A percentile compares a stretch with the other conserved stretches of the same genome.
phyloP scores from a whole-genome alignment of 2,888 invertebrate genomes.

The Diaprepes abbreviatus region DNA sequence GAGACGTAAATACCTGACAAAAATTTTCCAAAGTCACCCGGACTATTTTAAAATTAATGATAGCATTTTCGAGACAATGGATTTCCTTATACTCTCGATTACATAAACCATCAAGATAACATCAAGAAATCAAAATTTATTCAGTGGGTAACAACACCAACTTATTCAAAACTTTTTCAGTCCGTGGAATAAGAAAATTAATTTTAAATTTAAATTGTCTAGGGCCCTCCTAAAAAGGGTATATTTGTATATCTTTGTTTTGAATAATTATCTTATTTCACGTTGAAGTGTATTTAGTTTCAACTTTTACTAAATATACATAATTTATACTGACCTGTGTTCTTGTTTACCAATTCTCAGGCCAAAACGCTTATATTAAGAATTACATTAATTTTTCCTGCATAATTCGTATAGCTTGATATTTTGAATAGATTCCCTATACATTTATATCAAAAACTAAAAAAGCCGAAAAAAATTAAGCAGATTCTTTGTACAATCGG shows the following conservation, averaged over 20 bases:
- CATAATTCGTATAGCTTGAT: too few relatives aligned
- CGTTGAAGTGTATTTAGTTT: slow-evolving; percentile 12
- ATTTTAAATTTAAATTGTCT: slow-evolving; percentile 49
- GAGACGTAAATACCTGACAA: background rate
- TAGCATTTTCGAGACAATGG: slow-evolving; percentile 46
- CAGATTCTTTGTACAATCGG: too few relatives aligned
- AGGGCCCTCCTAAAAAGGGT: slow-evolving; percentile 40
- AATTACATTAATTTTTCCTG: slow-evolving; percentile 1
- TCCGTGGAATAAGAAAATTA: slow-evolving; percentile 46
- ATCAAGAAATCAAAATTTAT: slow-evolving; percentile 46
- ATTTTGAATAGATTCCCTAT: too few relatives aligned
- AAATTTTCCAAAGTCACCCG: background rate
- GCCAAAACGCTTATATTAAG: background rate
- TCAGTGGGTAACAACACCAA: slow-evolving; percentile 44
- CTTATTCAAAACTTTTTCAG: slow-evolving; percentile 42
- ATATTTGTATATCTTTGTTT: slow-evolving; percentile 46
- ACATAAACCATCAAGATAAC: slow-evolving; percentile 50
- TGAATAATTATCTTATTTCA: slow-evolving; percentile 45
- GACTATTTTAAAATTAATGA: slow-evolving; percentile 48
- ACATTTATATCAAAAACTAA: too few relatives aligned
- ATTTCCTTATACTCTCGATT: slow-evolving; percentile 44
- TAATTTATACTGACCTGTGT: slow-evolving; percentile 19
- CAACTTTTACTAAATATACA: slow-evolving; percentile 14
- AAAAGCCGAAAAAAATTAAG: too few relatives aligned
- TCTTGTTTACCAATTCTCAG: slow-evolving; percentile 16